These are phyloP conservation scores for Polymixis lichenea DNA, from an alignment of 2,888 invertebrate genomes.

Conservation along the genomic window DNA sequence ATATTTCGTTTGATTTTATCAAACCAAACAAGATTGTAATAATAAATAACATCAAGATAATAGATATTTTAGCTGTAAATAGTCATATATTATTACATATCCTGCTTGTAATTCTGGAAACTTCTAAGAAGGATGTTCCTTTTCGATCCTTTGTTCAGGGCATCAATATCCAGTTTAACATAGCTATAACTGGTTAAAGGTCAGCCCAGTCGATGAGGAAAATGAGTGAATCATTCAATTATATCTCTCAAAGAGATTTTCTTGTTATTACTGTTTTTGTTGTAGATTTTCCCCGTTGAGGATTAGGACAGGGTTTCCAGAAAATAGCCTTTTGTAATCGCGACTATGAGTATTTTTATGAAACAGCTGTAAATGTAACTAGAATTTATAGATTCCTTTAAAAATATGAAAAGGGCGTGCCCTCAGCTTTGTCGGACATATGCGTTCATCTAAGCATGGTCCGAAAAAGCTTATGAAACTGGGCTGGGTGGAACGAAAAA, in stretches of 20 bases:
- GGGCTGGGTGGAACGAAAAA: no score
- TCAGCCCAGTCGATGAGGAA: slow-evolving; percentile 18
- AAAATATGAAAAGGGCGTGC: no score
- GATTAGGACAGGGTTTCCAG: slow-evolving; percentile 3
- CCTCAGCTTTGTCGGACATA: no score
- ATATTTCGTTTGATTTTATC: background rate
- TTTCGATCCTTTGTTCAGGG: background rate
- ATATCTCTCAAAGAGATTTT: slow-evolving; percentile 33
- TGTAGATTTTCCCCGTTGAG: slow-evolving; percentile 22
- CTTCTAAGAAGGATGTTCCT: background rate
- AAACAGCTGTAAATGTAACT: background rate
- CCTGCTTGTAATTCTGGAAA: background rate
- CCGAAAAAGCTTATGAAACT: no score
- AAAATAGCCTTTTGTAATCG: background rate
- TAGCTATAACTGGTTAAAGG: background rate
- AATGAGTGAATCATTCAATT: slow-evolving; percentile 28
- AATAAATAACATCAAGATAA: background rate
- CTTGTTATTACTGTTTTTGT: background rate
- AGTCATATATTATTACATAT: background rate
- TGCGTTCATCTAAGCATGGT: no score
- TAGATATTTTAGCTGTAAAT: background rate
- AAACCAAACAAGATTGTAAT: background rate
- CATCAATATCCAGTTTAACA: slow-evolving; percentile 17
- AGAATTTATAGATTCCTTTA: background rate
- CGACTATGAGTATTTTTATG: background rate